Conservation (phyloP, 2,113 vertebrate species). For the Tragulus kanchil region DNA sequence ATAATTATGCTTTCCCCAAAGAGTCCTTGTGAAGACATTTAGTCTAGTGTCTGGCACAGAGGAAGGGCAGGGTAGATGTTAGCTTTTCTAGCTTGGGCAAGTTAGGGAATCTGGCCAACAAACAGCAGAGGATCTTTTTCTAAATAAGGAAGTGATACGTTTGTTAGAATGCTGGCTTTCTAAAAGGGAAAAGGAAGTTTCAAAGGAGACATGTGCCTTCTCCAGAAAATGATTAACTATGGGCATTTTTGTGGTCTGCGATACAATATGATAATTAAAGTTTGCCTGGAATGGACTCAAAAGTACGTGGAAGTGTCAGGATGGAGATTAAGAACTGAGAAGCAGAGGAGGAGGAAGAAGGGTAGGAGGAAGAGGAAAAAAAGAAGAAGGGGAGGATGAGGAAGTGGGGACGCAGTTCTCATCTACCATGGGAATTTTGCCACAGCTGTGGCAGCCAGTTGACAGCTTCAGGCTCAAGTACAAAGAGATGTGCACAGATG, state of each 20-base stretch:
- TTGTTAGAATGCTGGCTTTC: not conserved
- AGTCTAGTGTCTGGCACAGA: not conserved
- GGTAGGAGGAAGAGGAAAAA: not conserved
- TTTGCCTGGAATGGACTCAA: not conserved
- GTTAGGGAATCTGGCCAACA: not conserved
- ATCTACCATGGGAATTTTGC: not conserved
- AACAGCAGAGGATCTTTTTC: not conserved
- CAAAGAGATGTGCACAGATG: not conserved
- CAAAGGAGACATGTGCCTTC: not conserved
- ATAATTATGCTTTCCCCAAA: too few species aligned
- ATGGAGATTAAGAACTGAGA: not conserved
- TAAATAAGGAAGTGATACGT: conserved; percentile 28
- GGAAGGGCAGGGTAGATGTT: not conserved
- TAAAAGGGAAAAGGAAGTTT: conserved; percentile 55
- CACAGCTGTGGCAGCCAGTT: not conserved
- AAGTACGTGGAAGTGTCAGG: not conserved
- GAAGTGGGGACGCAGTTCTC: not conserved
- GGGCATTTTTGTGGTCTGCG: not conserved
- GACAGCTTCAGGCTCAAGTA: not conserved
- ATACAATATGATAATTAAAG: not conserved
- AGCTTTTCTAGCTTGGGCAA: not conserved
- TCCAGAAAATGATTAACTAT: conserved; percentile 37
- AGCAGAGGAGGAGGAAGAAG: not conserved
- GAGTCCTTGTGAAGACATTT: not conserved
- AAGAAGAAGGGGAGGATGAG: not conserved